These are phyloP conservation scores for Aplocera efformata DNA, from an alignment of 2,888 invertebrate species.

Conservation along the genomic window DNA sequence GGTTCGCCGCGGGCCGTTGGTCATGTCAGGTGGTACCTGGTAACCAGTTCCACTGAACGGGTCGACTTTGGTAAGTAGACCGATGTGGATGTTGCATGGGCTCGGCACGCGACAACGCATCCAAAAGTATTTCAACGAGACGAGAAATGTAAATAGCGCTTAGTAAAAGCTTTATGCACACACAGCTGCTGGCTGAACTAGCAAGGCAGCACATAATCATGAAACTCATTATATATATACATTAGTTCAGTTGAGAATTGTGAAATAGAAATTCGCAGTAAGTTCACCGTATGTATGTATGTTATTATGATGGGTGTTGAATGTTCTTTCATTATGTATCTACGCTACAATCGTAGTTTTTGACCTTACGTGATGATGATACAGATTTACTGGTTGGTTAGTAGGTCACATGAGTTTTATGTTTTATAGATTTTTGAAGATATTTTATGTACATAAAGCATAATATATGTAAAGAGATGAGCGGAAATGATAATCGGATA, in stretches of 20 bases:
- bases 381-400: conserved; percentile 8
- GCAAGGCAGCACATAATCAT: too few relatives aligned
- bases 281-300: not conserved
- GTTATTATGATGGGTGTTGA: not conserved
- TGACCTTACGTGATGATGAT: conserved; percentile 6
- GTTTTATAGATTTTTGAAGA: too few relatives aligned
- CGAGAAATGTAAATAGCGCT: conserved; percentile 14
- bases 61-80: conserved; percentile 54
- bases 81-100: conserved; percentile 43
- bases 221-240: too few relatives aligned
- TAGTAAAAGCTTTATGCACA: not conserved
- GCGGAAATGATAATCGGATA: too few relatives aligned
- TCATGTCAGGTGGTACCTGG: conserved; percentile 53
- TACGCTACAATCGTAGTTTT: conserved; percentile 5
- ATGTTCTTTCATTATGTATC: conserved; percentile 3
- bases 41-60: conserved; percentile 59
- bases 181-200: too few relatives aligned
- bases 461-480: too few relatives aligned
- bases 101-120: conserved; percentile 37
- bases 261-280: too few relatives aligned
- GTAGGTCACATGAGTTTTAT: conserved; percentile 6
- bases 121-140: conserved; percentile 27
- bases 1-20: conserved; percentile 39
- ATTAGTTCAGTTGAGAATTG: too few relatives aligned
- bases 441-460: too few relatives aligned